These are phyloP conservation scores for Myotis myotis DNA, from an alignment of 2,797 vertebrate species.

Conservation along the genomic window DNA sequence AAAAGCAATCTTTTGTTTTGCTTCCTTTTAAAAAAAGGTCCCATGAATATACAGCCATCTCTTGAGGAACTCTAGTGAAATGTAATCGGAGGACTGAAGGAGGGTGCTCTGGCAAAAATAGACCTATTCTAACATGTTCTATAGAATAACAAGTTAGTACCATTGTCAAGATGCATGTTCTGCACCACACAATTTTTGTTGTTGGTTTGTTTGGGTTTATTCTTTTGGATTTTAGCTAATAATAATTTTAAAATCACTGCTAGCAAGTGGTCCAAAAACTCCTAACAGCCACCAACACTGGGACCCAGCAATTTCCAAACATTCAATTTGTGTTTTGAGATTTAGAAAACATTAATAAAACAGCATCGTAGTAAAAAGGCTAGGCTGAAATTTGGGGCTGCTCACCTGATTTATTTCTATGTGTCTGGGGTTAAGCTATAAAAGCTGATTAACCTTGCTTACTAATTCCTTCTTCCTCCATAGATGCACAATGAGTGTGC, in stretches of 20 bases:
- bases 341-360: conserved; percentile 87
- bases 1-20: conserved; percentile 84
- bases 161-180: conserved; percentile 87
- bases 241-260: conserved; percentile 78
- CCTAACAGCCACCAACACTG: conserved; percentile 81
- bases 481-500: conserved; percentile 55
- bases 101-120: conserved; percentile 87
- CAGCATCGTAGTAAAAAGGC: conserved; percentile 82
- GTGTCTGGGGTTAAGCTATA: conserved; percentile 79
- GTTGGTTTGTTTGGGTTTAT: conserved; percentile 23
- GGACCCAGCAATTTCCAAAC: conserved; percentile 81
- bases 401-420: conserved; percentile 71
- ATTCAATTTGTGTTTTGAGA: conserved; percentile 80
- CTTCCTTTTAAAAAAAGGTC: conserved; percentile 88
- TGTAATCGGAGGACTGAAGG: conserved; percentile 82
- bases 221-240: conserved; percentile 86
- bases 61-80: conserved; percentile 88
- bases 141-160: conserved; percentile 85
- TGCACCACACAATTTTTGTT: conserved; percentile 82
- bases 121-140: conserved; percentile 85
- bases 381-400: conserved; percentile 77
- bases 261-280: conserved; percentile 84
- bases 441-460: conserved; percentile 64
- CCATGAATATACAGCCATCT: conserved; percentile 89
- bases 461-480: conserved; percentile 72